Percentiles rank a stretch among this genome's conserved stretches.
phyloP scores from a whole-genome alignment of 2,113 vertebrate species.

The Pygoscelis antarcticus region DNA sequence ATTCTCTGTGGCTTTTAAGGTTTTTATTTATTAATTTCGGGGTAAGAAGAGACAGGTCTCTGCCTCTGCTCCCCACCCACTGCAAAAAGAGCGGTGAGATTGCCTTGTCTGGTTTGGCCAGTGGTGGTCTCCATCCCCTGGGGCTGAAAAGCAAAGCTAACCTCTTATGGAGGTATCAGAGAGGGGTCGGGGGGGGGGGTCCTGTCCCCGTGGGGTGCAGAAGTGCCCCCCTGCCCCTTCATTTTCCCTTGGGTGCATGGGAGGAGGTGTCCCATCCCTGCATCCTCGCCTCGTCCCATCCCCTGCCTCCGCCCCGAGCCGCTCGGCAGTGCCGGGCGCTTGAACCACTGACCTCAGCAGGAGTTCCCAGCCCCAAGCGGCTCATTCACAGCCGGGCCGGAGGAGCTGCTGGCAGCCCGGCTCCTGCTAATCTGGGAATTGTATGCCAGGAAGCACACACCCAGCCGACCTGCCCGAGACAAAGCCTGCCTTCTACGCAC shows the following conservation, averaged over 20 bases:
- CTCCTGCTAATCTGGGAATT: constrained; percentile 70
- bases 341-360: neutral
- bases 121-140: neutral
- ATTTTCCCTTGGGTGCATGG: neutral
- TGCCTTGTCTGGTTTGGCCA: neutral
- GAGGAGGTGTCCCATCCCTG: neutral
- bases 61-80: neutral
- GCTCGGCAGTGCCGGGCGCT: neutral
- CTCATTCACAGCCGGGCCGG: neutral
- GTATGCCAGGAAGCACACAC: constrained; percentile 69
- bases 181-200: neutral
- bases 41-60: neutral
- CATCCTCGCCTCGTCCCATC: rapidly evolving
- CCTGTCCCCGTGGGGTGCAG: rapidly evolving
- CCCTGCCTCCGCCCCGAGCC: neutral
- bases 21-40: neutral
- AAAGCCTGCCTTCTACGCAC: neutral
- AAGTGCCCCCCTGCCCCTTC: neutral
- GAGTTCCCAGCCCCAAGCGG: neutral
- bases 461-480: constrained; percentile 48
- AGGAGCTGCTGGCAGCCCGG: constrained; percentile 29
- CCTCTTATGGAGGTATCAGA: rapidly evolving
- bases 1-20: neutral
- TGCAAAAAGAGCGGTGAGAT: neutral
- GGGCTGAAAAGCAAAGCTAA: neutral